phyloP scores from a whole-genome alignment of 2,888 invertebrate genomes.

The Argynnis bischoffii region DNA sequence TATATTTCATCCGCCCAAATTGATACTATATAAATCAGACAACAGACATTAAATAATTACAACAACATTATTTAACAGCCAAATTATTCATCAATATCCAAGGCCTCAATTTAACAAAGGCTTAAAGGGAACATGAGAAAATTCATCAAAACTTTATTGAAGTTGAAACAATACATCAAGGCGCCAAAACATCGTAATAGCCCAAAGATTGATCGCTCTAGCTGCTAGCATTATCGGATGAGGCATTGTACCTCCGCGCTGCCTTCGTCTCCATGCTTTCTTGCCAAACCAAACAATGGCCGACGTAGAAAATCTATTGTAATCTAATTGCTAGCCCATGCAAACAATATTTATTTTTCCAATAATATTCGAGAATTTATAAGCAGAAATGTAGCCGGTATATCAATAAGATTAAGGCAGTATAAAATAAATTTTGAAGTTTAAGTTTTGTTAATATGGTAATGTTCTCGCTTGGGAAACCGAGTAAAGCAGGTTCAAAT shows the following conservation, averaged over 20 bases:
- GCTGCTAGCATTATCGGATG: slow-evolving; percentile 67
- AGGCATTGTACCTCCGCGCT: slow-evolving; percentile 57
- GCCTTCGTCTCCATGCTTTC: slow-evolving; percentile 42
- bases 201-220: slow-evolving; percentile 76
- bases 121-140: slow-evolving; percentile 68
- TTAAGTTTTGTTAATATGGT: not conserved
- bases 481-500: no score
- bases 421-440: no score
- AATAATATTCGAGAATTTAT: slow-evolving; percentile 1
- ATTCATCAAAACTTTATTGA: slow-evolving; percentile 82
- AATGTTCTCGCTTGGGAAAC: no score
- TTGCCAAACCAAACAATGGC: slow-evolving; percentile 60
- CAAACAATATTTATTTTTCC: slow-evolving; percentile 38
- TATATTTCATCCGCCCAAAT: no score
- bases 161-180: slow-evolving; percentile 81
- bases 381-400: no score
- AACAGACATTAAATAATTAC: slow-evolving; percentile 64
- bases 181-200: slow-evolving; percentile 80
- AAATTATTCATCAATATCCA: slow-evolving; percentile 78
- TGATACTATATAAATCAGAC: slow-evolving; percentile 30
- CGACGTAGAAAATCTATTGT: slow-evolving; percentile 54
- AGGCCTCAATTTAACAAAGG: slow-evolving; percentile 73
- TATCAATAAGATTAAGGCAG: not conserved
- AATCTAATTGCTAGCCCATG: slow-evolving; percentile 55
- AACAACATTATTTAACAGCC: slow-evolving; percentile 60